Conservation (phyloP, 1,140 invertebrate genomes). For the Macrocentrus cingulum region DNA sequence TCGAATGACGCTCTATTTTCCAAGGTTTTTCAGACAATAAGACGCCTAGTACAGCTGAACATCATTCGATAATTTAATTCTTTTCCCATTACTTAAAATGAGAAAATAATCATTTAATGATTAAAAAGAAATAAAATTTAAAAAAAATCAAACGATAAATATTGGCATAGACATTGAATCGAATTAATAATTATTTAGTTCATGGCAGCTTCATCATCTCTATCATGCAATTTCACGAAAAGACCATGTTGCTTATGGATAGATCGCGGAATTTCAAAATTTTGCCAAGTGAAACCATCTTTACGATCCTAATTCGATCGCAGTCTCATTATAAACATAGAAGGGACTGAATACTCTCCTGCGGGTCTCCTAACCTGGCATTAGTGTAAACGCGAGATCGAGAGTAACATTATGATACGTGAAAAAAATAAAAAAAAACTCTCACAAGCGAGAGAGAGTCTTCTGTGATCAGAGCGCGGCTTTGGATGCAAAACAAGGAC, state of each 20-base stretch:
- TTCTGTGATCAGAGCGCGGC: constrained; percentile 26
- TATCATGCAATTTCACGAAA: constrained; percentile 10
- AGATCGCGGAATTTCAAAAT: constrained; percentile 17
- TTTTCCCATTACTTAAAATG: too few relatives aligned
- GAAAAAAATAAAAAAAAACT: neutral
- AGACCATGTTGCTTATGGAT: neutral
- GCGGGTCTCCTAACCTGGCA: constrained; percentile 42
- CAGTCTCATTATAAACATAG: constrained; percentile 50
- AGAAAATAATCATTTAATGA: too few relatives aligned
- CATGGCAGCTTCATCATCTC: neutral
- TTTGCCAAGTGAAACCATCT: constrained; percentile 30
- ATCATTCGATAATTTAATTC: too few relatives aligned
- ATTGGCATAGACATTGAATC: too few relatives aligned
- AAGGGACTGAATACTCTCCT: constrained; percentile 24
- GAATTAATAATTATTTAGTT: too few relatives aligned
- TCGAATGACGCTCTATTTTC: too few relatives aligned
- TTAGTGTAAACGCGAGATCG: constrained; percentile 52
- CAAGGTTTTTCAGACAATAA: too few relatives aligned
- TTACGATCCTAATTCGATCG: constrained; percentile 53
- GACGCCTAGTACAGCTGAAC: too few relatives aligned
- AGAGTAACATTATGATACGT: constrained; percentile 44
- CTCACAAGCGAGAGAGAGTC: constrained; percentile 6
- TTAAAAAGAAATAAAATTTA: neutral
- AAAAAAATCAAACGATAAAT: neutral
- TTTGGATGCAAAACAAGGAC: constrained; percentile 48